A percentile compares a stretch with the other conserved stretches of the same genome.
These are phyloP conservation scores for Ectobius pallidus DNA, from an alignment of 2,888 invertebrate species.

Conservation along the genomic window DNA sequence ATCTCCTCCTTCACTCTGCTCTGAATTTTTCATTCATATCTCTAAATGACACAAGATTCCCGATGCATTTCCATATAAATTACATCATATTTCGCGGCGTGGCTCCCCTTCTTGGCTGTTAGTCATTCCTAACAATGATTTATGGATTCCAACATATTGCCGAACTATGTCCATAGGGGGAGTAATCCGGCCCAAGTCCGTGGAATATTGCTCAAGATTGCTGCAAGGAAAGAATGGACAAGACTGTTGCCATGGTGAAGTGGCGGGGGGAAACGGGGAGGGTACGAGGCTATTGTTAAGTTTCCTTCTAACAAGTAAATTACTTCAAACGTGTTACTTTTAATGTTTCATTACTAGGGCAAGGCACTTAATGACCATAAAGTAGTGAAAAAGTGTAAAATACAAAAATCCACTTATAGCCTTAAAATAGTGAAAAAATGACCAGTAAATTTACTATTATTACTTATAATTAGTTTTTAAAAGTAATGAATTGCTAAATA, in stretches of 20 bases:
- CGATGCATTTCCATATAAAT: slow-evolving; percentile 60
- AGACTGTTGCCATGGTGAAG: neutral
- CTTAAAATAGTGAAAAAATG: too few relatives aligned
- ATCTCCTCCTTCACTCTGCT: slow-evolving; percentile 32
- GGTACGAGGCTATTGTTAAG: too few relatives aligned
- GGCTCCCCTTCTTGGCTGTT: slow-evolving; percentile 53
- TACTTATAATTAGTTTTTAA: too few relatives aligned
- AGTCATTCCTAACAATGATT: slow-evolving; percentile 61
- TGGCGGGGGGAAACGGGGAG: neutral
- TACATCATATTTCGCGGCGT: slow-evolving; percentile 58
- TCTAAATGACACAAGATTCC: slow-evolving; percentile 47
- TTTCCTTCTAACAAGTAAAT: too few relatives aligned
- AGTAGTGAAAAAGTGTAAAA: too few relatives aligned
- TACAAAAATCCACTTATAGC: too few relatives aligned
- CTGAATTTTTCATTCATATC: slow-evolving; percentile 50
- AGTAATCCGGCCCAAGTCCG: slow-evolving; percentile 28
- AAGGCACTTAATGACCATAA: too few relatives aligned
- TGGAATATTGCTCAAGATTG: slow-evolving; percentile 41
- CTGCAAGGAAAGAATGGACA: neutral
- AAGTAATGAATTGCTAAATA: too few relatives aligned
- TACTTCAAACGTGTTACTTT: too few relatives aligned
- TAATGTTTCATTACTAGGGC: too few relatives aligned
- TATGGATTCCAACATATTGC: slow-evolving; percentile 61
- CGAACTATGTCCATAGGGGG: slow-evolving; percentile 44
- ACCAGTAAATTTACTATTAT: too few relatives aligned